Evolutionary conservation across 1,140 invertebrate genomes (phyloP), one percentile per base, ranked within the genome.

Genomic region (Drosophila elegans): DNA sequence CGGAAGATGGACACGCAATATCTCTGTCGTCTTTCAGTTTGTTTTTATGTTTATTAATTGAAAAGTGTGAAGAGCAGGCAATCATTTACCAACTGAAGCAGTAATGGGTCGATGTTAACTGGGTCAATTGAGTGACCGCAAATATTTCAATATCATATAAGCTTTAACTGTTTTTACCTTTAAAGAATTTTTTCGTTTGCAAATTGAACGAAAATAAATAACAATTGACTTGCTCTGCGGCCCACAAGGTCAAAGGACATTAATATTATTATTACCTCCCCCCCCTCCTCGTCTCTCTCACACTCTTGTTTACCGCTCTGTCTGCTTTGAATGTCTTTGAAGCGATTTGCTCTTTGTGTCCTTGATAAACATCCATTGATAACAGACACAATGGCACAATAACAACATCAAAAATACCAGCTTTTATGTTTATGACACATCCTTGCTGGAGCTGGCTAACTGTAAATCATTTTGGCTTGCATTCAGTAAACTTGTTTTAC

Each of bases 221-320:
- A 32, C 55, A 71, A 72, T 66, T 86, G 75, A 82, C 83, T 82
- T 82, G 88, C 72, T 64, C 25, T 7, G n/a, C 27, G 32, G 11
- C 27, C 16, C 45, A 66, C 83, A 88, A 86, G 83, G 83, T 86
- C 83, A 88, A 88, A 79, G 62, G 45, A 44, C 78, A 75, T 63
- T 84, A 72, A 72, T 75, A 61, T 79, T 79, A 76, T 83, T 75
- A 36, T 55, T 52, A 12, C 38, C 36, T n/a, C 21, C 39, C 21
- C 25, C 0, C 11, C 11, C n/a, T 32, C 13, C 42, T 54, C 11
- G 10, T n/a, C 44, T 29, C n/a, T 7, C 4, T 13, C 12, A 5
- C 12, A 7, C 25, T 42, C 41, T 46, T 52, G 29, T 36, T 41
- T 63, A 60, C 9, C 27, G 21, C n/a, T 29, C 13, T 12, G 57